Percentiles rank a stretch among this genome's conserved stretches.
phyloP scores from a whole-genome alignment of 2,888 invertebrate genomes.

The Chloromyia formosa region DNA sequence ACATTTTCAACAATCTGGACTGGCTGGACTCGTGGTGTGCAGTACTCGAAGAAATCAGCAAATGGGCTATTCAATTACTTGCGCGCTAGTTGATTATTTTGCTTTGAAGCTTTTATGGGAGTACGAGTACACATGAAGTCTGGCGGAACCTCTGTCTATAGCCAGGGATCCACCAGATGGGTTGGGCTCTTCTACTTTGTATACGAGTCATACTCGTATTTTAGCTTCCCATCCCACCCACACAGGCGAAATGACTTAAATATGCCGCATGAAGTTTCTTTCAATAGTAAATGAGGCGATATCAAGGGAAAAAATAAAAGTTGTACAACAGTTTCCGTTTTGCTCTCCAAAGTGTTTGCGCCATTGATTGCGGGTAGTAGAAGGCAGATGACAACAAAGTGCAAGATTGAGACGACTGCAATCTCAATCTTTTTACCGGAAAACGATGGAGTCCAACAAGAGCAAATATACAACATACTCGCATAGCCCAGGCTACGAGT shows the following conservation, averaged over 20 bases:
- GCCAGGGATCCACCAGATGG: too few species aligned
- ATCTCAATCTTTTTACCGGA: constrained; percentile 29
- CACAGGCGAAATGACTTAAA: constrained; percentile 1
- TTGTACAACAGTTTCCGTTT: constrained; percentile 3
- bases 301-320: constrained; percentile 21
- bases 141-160: too few species aligned
- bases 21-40: too few species aligned
- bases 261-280: constrained; percentile 7
- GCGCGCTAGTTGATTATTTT: constrained; percentile 20
- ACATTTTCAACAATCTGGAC: too few species aligned
- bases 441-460: constrained; percentile 32
- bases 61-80: not conserved
- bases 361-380: too few species aligned
- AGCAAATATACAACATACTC: too few species aligned
- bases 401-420: not conserved
- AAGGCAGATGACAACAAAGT: too few species aligned
- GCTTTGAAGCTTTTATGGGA: constrained; percentile 7
- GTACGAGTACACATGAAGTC: too few species aligned
- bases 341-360: not conserved
- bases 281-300: not conserved
- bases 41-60: too few species aligned
- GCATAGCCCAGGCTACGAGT: too few species aligned
- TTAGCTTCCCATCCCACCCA: not conserved
- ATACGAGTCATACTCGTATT: not conserved
- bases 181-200: too few species aligned